phyloP scores from a whole-genome alignment of 2,888 invertebrate genomes.

The Tenthredo distinguenda region DNA sequence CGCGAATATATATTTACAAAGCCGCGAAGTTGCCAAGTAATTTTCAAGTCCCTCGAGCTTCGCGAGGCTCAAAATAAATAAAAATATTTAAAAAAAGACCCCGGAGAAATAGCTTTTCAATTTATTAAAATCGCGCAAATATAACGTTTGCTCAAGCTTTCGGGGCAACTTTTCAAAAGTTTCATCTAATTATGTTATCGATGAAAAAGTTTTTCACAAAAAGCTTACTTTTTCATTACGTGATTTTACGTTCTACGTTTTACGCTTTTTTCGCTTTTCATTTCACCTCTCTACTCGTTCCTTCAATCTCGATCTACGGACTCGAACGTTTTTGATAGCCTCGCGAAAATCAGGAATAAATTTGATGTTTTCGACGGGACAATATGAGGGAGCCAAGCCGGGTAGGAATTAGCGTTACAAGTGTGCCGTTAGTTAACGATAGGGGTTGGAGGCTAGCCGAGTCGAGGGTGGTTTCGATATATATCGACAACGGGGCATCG shows the following conservation, averaged over 20 bases:
- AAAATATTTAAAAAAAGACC: neutral
- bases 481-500: conserved; percentile 74
- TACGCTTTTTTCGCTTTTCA: neutral
- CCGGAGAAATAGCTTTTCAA: neutral
- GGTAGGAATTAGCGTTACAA: conserved; percentile 71
- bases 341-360: conserved; percentile 25
- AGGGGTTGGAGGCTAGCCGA: conserved; percentile 56
- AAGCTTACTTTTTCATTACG: neutral
- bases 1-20: conserved; percentile 17
- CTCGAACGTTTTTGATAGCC: neutral
- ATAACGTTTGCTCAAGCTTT: neutral
- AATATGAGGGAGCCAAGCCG: conserved; percentile 8
- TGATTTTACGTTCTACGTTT: neutral
- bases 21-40: conserved; percentile 20
- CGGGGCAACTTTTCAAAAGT: neutral
- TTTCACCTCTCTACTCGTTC: neutral
- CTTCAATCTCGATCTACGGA: neutral
- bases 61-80: neutral
- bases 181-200: neutral
- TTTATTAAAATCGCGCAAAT: neutral
- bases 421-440: conserved; percentile 70
- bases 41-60: neutral
- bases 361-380: conserved; percentile 36
- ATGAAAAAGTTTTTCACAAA: neutral
- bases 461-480: conserved; percentile 64